Base-by-base conservation (phyloP, 2,797 vertebrate genomes). In the Hemibagrus guttatus region DNA sequence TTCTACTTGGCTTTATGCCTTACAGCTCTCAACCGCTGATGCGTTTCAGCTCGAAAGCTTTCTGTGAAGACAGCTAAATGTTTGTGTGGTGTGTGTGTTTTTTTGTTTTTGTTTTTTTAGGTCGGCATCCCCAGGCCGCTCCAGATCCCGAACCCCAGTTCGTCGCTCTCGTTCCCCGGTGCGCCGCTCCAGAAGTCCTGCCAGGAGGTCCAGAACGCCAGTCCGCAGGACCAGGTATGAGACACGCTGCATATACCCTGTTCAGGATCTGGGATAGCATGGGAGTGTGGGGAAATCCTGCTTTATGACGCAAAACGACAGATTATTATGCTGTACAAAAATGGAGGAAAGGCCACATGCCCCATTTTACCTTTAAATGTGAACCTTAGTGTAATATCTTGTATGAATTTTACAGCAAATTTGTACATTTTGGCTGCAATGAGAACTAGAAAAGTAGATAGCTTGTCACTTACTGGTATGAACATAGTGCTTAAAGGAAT, bases 111-210 rank as follows among this genome's bases (percentile, higher is more conserved):
- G 39, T 19, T 0, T 7, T 46, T n/a, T 31, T 23, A 91, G 96
- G 92, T 96, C 96, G 82, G 95, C 94, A 23, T 96, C 96, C 28
- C 93, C 78, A 2, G 94, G 93, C 2, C 95, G 95, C 16, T 96
- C 95, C 75, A 96, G 91, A 92, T 96, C 96, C 89, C 94, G 95
- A 93, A 94, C 93, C 42, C 90, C 90, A 54, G 87, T 88, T 31
- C 81, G 89, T 2, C 90, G 89, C 16, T 89, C 87, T 0, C 89
- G 90, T 59, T 90, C 90, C 58, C 90, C 87, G 12, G 90, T 59
- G 19, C 90, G 89, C 86, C 76, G 87, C 3, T 91, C 90, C 35
- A 91, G 89, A 88, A 91, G 88, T 91, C 94, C 95, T n/a, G 93
- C 89, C 52, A 93, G 96, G 91, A 95, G 96, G 95, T 96, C 90